phyloP scores from a whole-genome alignment of 2,888 invertebrate genomes.

The Ophraella communa region DNA sequence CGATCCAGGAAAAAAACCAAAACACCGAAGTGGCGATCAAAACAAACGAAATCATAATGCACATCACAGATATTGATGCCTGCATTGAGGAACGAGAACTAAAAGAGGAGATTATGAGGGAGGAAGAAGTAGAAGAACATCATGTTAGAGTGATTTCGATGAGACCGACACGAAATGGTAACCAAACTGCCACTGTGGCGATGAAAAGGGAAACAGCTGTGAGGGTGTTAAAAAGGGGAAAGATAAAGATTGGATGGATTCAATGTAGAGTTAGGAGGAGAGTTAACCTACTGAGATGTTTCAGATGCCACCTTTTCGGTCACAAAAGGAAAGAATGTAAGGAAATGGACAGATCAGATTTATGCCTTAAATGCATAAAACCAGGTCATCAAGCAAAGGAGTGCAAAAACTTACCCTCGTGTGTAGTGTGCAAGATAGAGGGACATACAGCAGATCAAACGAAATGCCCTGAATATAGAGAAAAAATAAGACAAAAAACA shows the following conservation, averaged over 20 bases:
- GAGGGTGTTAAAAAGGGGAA: slow-evolving; percentile 8
- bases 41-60: too few relatives aligned
- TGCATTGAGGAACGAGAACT: too few relatives aligned
- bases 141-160: slow-evolving; percentile 4
- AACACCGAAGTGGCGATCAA: slow-evolving; percentile 3
- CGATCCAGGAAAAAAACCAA: slow-evolving; percentile 6
- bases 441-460: too few relatives aligned
- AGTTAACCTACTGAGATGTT: slow-evolving; percentile 4
- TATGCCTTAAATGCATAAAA: slow-evolving; percentile 5
- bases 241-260: slow-evolving; percentile 16
- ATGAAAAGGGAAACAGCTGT: slow-evolving; percentile 12
- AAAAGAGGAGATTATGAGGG: too few relatives aligned
- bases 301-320: slow-evolving; percentile 15
- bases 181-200: slow-evolving; percentile 5
- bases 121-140: too few relatives aligned
- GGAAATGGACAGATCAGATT: background rate
- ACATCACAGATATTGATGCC: too few relatives aligned
- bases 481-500: background rate
- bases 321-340: slow-evolving; percentile 4
- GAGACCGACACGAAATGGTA: slow-evolving; percentile 17
- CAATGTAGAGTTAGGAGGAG: slow-evolving; percentile 8
- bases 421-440: too few relatives aligned
- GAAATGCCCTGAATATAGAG: too few relatives aligned
- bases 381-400: slow-evolving; percentile 2
- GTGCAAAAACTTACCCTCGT: background rate